phyloP scores from a whole-genome alignment of 1,140 invertebrate species.

The Brachionus calyciflorus region DNA sequence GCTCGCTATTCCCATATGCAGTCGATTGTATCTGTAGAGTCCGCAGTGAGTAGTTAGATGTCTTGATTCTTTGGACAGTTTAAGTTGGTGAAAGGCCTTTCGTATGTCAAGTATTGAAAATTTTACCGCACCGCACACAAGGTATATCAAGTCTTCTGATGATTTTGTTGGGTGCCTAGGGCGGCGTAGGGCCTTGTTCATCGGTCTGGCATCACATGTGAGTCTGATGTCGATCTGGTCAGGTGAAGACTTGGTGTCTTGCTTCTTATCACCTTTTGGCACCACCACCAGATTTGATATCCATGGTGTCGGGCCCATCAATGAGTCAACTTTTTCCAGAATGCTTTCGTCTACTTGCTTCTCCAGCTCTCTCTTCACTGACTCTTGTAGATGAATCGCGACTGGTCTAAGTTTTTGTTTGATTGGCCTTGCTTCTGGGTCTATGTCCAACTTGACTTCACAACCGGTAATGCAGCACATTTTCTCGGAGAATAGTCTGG shows the following conservation, averaged over 20 bases:
- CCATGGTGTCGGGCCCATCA: background rate
- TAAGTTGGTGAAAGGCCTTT: constrained; percentile 23
- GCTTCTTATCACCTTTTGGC: background rate
- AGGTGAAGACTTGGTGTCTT: background rate
- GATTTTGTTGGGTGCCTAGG: background rate
- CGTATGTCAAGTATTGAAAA: constrained; percentile 16
- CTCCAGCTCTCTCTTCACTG: background rate
- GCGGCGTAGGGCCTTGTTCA: background rate
- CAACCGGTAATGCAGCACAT: too few species aligned
- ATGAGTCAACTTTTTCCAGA: background rate
- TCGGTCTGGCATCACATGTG: background rate
- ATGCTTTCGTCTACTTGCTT: background rate
- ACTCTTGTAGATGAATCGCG: background rate
- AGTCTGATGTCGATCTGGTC: background rate
- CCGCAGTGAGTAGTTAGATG: constrained; percentile 60
- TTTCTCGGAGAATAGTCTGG: background rate
- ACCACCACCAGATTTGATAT: background rate
- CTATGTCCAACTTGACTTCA: too few species aligned
- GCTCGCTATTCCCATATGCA: background rate
- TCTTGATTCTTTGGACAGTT: constrained; percentile 43
- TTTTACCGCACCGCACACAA: background rate
- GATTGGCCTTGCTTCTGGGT: too few species aligned
- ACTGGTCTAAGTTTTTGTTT: too few species aligned
- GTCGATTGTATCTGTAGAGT: constrained; percentile 52
- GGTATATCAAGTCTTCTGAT: background rate